Base-by-base conservation (phyloP, 2,888 invertebrate species). In the Andrena hattorfiana region DNA sequence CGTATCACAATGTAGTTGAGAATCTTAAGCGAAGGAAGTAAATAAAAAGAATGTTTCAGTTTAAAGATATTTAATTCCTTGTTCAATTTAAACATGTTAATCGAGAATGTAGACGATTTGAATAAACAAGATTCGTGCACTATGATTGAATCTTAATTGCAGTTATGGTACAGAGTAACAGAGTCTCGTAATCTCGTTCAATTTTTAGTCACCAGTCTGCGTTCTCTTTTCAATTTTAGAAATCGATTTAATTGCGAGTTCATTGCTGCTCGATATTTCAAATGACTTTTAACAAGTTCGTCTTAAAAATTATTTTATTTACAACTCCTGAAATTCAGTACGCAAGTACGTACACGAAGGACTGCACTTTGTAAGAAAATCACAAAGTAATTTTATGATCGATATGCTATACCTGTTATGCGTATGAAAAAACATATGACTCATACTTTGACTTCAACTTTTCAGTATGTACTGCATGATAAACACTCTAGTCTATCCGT, bases 41-140 rank as follows among this genome's bases (percentile, higher is more conserved):
- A 7, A 3, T 7, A 70, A 32, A 20, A 6, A 59, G 63, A 32
- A 30, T 28, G 20, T 71, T 71, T 59, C 56, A 20, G 7, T 48
- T 23, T 10, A 35, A 68, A 60, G 10, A 16, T 74, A 60, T 69
- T 70, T 32, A 76, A 62, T 42, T 42, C 13, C 1, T 48, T 63
- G 23, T 75, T 26, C 16, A 49, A 70, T 35, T 51, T 23, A 67
- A 56, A 56, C 13, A 20, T 63, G 35, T 73, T 42, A 26, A 64
- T 32, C 13, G 20, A 77, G 28, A 35, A 51, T 79, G 68, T 79
- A 69, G 64, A 77, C 56, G 59, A 60, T 54, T 30, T 51, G 23
- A 79, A 79, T 71, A 72, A 81, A 81, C 23, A 72, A 42, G 28
- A 80, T 59, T 42, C 49, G 30, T 67, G 56, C n/a, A 20, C n/a